Percentiles rank a stretch among this genome's conserved stretches.
These are phyloP conservation scores for Cremastinae sp. DNA, from an alignment of 2,888 invertebrate species.

Conservation along the genomic window DNA sequence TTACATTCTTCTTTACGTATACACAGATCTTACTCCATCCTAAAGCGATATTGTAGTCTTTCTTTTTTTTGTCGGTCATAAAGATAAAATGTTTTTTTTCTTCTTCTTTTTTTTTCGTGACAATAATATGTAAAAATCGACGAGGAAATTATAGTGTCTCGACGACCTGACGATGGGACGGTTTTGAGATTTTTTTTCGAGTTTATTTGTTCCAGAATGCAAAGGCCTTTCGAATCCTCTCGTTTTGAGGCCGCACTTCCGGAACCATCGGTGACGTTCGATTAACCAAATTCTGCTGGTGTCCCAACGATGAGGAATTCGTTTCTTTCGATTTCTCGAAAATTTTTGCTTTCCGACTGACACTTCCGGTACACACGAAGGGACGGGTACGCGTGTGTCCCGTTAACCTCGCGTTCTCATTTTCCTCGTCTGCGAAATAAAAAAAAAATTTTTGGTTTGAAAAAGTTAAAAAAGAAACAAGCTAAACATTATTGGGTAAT, in stretches of 20 bases:
- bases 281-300: slow-evolving; percentile 52
- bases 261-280: slow-evolving; percentile 61
- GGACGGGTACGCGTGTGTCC: slow-evolving; percentile 57
- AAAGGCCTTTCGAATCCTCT: slow-evolving; percentile 79
- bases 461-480: not conserved
- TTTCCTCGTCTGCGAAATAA: slow-evolving; percentile 64
- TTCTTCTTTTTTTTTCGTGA: not conserved
- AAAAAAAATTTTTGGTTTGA: slow-evolving; percentile 1
- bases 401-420: slow-evolving; percentile 74
- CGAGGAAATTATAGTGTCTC: not conserved
- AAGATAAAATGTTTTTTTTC: not conserved
- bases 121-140: slow-evolving; percentile 10
- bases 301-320: slow-evolving; percentile 37
- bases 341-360: slow-evolving; percentile 77
- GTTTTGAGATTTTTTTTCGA: slow-evolving; percentile 33
- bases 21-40: slow-evolving; percentile 30
- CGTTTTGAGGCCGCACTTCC: slow-evolving; percentile 69
- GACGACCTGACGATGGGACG: not conserved
- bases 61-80: slow-evolving; percentile 1
- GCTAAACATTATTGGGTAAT: not conserved
- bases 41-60: slow-evolving; percentile 44
- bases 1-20: slow-evolving; percentile 47
- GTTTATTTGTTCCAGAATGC: slow-evolving; percentile 80
- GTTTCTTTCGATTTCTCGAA: slow-evolving; percentile 73
- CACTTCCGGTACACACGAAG: slow-evolving; percentile 75